Evolutionary conservation across 30 jellyfish, hydroid and myxozoan genomes (phyloP).

Genomic region (Pseudorhiza aurosa): DNA sequence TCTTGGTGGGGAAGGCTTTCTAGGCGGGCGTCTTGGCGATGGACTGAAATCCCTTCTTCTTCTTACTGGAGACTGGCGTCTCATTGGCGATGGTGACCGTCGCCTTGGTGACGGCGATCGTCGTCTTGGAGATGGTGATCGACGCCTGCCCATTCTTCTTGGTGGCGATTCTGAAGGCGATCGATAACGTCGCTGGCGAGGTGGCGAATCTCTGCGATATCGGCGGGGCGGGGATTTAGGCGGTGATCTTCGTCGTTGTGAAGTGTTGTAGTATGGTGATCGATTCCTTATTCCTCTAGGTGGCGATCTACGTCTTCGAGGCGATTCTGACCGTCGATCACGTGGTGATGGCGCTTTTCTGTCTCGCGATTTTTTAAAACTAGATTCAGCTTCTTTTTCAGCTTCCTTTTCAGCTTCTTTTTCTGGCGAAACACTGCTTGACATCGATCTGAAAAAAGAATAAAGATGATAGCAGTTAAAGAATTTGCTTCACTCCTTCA

Average conservation of each 20-base stretch:
- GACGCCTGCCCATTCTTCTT: conserved; percentile 37
- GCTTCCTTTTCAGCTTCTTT: conserved; percentile 7
- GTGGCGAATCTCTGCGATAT: conserved; percentile 63
- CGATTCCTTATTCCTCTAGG: conserved; percentile 59
- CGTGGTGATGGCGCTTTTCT: not conserved
- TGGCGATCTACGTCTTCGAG: conserved; percentile 65
- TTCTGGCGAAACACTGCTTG: conserved; percentile 55
- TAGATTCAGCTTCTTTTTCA: conserved; percentile 9
- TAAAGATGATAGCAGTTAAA: too few relatives aligned
- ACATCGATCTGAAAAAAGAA: conserved; percentile 8
- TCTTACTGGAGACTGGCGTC: conserved; percentile 65
- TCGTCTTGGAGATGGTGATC: conserved; percentile 55
- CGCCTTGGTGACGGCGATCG: conserved; percentile 62
- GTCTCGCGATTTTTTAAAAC: not conserved
- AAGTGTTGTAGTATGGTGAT: conserved; percentile 29
- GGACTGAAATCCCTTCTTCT: conserved; percentile 70
- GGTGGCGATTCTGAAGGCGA: conserved; percentile 75
- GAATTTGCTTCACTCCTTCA: too few relatives aligned
- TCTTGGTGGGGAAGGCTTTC: conserved; percentile 49
- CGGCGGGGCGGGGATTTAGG: conserved; percentile 79
- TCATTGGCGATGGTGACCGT: conserved; percentile 45
- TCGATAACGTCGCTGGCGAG: conserved; percentile 50
- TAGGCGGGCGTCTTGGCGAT: conserved; percentile 62
- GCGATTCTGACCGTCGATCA: conserved; percentile 52
- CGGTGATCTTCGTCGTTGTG: conserved; percentile 54